A percentile compares a stretch with the other conserved stretches of the same genome.
phyloP scores from a whole-genome alignment of 2,888 invertebrate species.

The Thecophora atra region DNA sequence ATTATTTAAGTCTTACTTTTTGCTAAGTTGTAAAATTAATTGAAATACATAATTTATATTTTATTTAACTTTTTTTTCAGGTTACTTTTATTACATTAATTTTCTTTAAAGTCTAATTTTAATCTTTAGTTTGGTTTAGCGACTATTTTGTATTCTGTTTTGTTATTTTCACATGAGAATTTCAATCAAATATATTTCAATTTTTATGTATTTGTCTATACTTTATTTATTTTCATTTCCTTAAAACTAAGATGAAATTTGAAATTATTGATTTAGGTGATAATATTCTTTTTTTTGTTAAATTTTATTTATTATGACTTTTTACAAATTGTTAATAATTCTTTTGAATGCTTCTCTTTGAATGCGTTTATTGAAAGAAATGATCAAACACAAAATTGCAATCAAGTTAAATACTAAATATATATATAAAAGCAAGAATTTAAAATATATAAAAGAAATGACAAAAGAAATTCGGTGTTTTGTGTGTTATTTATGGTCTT shows the following conservation, averaged over 20 bases:
- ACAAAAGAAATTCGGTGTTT: too few relatives aligned
- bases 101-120: constrained; percentile 15
- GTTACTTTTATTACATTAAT: constrained; percentile 12
- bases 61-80: not conserved
- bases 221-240: not conserved
- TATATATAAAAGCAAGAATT: too few relatives aligned
- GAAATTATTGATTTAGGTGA: not conserved
- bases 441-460: too few relatives aligned
- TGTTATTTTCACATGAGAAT: not conserved
- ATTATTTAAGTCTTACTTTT: constrained; percentile 3
- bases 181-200: constrained; percentile 11
- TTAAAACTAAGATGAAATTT: not conserved
- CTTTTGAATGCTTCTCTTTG: constrained; percentile 12
- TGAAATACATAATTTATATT: not conserved
- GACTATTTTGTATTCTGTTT: not conserved
- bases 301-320: not conserved
- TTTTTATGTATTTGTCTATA: not conserved
- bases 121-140: too few relatives aligned
- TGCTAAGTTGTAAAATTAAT: not conserved
- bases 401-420: too few relatives aligned
- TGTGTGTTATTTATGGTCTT: not conserved
- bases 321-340: not conserved
- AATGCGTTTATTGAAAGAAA: constrained; percentile 28
- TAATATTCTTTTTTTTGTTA: not conserved
- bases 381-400: too few relatives aligned